These are phyloP conservation scores for Parasteatoda tepidariorum DNA, from an alignment of 1,140 invertebrate species.

Conservation along the genomic window DNA sequence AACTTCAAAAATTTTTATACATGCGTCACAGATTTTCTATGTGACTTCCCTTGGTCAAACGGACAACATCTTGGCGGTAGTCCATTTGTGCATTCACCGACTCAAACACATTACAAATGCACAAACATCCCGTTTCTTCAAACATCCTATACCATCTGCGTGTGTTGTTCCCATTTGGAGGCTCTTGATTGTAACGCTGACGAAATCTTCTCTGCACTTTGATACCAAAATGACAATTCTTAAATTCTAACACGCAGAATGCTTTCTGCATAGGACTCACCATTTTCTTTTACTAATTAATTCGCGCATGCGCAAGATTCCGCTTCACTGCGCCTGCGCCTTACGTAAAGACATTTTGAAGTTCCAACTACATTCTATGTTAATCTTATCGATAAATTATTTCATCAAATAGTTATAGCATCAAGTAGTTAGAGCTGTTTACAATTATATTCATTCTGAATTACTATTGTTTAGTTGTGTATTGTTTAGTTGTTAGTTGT, in stretches of 20 bases:
- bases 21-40: constrained; percentile 3
- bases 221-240: not conserved
- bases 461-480: no score
- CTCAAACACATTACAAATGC: not conserved
- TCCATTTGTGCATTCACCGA: not conserved
- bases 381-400: not conserved
- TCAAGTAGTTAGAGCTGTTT: no score
- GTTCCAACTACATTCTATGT: no score
- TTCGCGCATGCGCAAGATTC: constrained; percentile 2
- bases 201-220: constrained; percentile 11
- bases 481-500: no score
- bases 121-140: not conserved
- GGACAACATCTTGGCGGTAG: not conserved
- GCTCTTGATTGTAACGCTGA: not conserved
- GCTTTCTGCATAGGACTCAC: not conserved
- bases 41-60: not conserved
- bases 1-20: not conserved
- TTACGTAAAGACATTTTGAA: not conserved
- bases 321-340: constrained; percentile 4
- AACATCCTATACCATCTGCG: not conserved
- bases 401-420: not conserved
- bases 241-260: constrained; percentile 23
- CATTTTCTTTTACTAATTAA: not conserved
- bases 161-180: constrained; percentile 3
- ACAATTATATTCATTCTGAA: not conserved